Conservation (phyloP, 2,113 vertebrate genomes). For the Azemiops feae region DNA sequence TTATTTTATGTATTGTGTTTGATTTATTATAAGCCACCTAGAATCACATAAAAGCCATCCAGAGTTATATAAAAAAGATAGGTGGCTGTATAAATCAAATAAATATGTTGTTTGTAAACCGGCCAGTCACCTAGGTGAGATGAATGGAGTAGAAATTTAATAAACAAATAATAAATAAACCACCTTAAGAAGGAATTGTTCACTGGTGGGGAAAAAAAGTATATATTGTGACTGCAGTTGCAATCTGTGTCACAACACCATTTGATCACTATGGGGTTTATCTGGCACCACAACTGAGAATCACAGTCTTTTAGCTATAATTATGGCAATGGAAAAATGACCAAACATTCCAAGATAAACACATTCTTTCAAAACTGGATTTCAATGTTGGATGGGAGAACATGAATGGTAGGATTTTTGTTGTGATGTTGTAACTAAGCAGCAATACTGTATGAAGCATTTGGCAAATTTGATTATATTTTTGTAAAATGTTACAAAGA, state of each 20-base stretch:
- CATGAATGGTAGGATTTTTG: neutral
- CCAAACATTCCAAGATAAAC: neutral
- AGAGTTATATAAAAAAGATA: neutral
- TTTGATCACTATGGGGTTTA: neutral
- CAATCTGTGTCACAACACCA: neutral
- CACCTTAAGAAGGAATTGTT: neutral
- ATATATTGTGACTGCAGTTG: neutral
- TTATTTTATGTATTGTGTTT: neutral
- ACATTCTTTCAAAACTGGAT: neutral
- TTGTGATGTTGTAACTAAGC: neutral
- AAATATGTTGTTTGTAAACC: neutral
- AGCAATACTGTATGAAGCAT: neutral
- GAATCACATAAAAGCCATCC: neutral
- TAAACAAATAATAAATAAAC: neutral
- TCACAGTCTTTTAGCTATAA: neutral
- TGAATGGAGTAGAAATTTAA: neutral
- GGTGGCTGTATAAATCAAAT: neutral
- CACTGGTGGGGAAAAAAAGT: neutral
- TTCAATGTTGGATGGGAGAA: neutral
- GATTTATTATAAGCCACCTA: neutral
- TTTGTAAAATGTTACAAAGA: neutral
- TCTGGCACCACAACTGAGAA: neutral
- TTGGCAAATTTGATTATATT: neutral
- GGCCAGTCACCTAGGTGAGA: neutral
- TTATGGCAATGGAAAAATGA: neutral